Conservation (phyloP, 2,888 invertebrate species). For the Agrenia bidenticulata region DNA sequence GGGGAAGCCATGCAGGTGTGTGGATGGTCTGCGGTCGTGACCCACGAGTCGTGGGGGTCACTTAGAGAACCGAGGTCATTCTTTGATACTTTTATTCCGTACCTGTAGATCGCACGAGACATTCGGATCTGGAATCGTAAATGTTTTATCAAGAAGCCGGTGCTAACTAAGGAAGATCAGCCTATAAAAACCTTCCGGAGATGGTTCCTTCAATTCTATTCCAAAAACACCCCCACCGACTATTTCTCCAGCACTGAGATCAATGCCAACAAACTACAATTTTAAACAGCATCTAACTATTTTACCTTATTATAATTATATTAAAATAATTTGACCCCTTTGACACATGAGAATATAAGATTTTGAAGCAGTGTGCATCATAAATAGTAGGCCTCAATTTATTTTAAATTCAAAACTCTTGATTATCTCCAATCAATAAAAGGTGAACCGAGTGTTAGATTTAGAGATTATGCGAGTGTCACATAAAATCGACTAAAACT, state of each 20-base stretch:
- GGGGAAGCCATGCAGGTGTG: conserved; percentile 72
- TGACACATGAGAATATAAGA: too few relatives aligned
- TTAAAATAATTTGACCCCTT: too few relatives aligned
- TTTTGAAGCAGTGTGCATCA: too few relatives aligned
- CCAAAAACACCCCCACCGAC: conserved; percentile 65
- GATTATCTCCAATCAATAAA: too few relatives aligned
- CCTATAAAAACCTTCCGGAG: conserved; percentile 70
- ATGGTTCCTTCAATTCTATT: conserved; percentile 87
- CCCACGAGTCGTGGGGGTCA: background rate
- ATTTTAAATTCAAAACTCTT: too few relatives aligned
- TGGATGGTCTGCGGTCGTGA: background rate
- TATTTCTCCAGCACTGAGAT: conserved; percentile 32
- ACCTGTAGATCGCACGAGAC: conserved; percentile 83
- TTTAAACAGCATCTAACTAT: too few relatives aligned
- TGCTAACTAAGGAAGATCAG: conserved; percentile 73
- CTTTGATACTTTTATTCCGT: background rate
- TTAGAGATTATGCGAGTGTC: too few relatives aligned
- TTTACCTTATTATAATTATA: too few relatives aligned
- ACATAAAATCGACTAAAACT: too few relatives aligned
- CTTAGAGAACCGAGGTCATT: background rate
- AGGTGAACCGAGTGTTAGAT: too few relatives aligned
- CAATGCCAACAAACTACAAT: conserved; percentile 35
- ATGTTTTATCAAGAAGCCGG: conserved; percentile 68
- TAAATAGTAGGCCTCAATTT: too few relatives aligned
- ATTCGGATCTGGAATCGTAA: conserved; percentile 86